phyloP scores from a whole-genome alignment of 2,888 invertebrate genomes.

The Pemphredon lugubris region DNA sequence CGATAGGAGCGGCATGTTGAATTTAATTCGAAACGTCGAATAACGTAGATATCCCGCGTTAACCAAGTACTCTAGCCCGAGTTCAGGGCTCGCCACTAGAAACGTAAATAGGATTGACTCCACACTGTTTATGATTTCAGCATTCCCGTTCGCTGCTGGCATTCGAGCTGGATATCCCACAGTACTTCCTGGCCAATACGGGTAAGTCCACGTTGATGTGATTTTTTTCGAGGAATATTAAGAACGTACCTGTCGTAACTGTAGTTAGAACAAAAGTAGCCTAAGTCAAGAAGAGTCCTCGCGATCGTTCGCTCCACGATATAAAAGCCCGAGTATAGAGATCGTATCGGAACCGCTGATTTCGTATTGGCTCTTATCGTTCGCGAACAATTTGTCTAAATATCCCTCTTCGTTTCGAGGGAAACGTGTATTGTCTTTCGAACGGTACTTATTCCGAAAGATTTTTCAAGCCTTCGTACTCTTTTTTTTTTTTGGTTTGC shows the following conservation, averaged over 20 bases:
- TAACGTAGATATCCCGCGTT: too few relatives aligned
- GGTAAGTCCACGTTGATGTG: slow-evolving; percentile 85
- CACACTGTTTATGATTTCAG: slow-evolving; percentile 80
- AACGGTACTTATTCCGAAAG: slow-evolving; percentile 2
- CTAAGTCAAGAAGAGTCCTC: slow-evolving; percentile 38
- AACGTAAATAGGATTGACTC: slow-evolving; percentile 56
- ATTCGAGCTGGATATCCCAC: slow-evolving; percentile 90
- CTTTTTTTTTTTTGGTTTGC: too few relatives aligned
- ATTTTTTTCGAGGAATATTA: slow-evolving; percentile 55
- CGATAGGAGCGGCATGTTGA: too few relatives aligned
- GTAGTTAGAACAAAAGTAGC: slow-evolving; percentile 47
- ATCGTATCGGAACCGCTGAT: too few relatives aligned
- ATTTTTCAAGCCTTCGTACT: not conserved
- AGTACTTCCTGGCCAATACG: slow-evolving; percentile 91
- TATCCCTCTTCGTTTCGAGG: too few relatives aligned
- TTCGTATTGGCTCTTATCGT: not conserved
- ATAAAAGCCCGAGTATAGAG: slow-evolving; percentile 10
- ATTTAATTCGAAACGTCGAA: too few relatives aligned
- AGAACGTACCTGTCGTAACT: slow-evolving; percentile 53
- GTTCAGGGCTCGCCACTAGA: slow-evolving; percentile 49
- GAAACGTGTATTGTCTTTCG: too few relatives aligned
- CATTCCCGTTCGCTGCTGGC: slow-evolving; percentile 88
- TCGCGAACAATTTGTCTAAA: too few relatives aligned
- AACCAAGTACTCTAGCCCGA: slow-evolving; percentile 7
- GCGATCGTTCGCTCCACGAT: slow-evolving; percentile 28